Percentiles rank a stretch among this genome's conserved stretches.
Conservation (phyloP, 2,113 vertebrate species). For the Hucho hucho region DNA sequence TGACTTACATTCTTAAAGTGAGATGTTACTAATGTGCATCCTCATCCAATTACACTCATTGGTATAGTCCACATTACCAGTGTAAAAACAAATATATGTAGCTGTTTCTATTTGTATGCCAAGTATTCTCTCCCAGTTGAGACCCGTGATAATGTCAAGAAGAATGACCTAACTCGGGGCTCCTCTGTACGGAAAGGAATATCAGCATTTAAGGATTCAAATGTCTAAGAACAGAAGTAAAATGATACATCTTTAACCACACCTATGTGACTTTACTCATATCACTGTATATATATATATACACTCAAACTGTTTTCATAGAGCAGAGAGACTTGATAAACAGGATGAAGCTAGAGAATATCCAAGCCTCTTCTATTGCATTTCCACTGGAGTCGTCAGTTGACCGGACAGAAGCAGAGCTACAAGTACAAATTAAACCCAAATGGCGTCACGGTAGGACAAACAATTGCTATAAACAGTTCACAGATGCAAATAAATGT, state of each 20-base stretch:
- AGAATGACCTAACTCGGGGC: background rate
- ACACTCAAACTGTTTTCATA: background rate
- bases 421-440: constrained; percentile 3
- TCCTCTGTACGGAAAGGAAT: background rate
- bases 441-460: background rate
- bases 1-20: background rate
- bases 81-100: background rate
- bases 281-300: background rate
- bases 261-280: background rate
- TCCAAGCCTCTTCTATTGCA: background rate
- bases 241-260: background rate
- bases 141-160: background rate
- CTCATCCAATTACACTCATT: background rate
- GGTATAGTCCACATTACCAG: background rate
- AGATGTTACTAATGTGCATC: background rate
- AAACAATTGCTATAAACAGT: constrained; percentile 30
- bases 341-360: background rate
- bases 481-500: constrained; percentile 20
- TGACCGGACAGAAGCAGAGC: background rate
- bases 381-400: background rate
- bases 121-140: background rate
- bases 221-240: background rate
- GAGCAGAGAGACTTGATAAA: background rate
- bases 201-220: background rate
- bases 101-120: background rate